phyloP scores from a whole-genome alignment of 2,113 vertebrate species.

The Austrofundulus limnaeus region DNA sequence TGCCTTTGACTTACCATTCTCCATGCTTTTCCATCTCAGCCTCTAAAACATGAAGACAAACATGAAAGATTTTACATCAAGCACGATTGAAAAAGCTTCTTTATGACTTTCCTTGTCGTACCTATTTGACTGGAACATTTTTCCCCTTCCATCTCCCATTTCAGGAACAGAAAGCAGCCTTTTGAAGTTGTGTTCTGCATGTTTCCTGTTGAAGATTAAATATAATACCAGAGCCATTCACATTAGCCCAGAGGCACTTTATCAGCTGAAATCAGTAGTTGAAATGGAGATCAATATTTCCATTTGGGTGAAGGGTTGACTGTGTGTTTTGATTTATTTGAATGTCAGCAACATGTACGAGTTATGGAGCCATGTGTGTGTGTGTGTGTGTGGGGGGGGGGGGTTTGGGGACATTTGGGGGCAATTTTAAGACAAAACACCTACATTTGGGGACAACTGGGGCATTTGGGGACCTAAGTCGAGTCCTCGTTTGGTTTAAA shows the following conservation, averaged over 20 bases:
- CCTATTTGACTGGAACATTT: not conserved
- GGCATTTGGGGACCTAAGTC: no score
- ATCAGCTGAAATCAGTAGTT: conserved; percentile 3
- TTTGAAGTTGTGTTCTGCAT: not conserved
- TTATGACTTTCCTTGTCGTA: no score
- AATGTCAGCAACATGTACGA: conserved; percentile 38
- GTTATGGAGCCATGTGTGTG: conserved; percentile 6
- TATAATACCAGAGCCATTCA: conserved; percentile 1
- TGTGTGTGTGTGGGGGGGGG: no score
- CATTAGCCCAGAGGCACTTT: conserved; percentile 42
- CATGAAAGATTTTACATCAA: conserved; percentile 16
- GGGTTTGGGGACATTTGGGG: no score
- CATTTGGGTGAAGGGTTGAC: conserved; percentile 27
- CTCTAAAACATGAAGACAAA: conserved; percentile 9
- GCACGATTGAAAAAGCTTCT: conserved; percentile 16
- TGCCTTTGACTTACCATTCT: not conserved
- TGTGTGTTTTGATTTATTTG: conserved; percentile 56
- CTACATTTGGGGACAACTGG: no score
- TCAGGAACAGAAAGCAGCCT: not conserved
- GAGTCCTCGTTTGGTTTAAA: no score
- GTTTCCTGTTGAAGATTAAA: conserved; percentile 36
- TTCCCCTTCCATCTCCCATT: conserved; percentile 17
- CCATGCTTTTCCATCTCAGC: not conserved
- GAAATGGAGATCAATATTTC: conserved; percentile 57
- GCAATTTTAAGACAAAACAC: no score